Percentiles rank a stretch among this genome's conserved stretches.
phyloP scores from a whole-genome alignment of 2,113 vertebrate genomes.

The Megalops atlanticus region DNA sequence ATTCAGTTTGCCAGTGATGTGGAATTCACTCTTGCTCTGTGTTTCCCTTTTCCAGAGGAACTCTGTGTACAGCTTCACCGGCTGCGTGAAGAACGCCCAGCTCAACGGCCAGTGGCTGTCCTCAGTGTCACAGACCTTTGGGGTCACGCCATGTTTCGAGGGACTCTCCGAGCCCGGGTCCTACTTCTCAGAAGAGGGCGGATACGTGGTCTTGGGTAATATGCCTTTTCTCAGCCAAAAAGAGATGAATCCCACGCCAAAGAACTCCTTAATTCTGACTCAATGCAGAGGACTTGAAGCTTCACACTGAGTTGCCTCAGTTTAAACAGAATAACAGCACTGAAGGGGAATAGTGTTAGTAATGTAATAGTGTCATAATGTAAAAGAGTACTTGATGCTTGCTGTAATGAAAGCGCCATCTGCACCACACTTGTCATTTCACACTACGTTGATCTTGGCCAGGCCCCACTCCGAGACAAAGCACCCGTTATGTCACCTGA shows the following conservation, averaged over 20 bases:
- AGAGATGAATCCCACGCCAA: not conserved
- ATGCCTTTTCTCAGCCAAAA: not conserved
- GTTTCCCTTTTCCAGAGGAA: constrained; percentile 71
- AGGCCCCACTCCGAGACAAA: constrained; percentile 21
- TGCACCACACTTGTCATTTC: not conserved
- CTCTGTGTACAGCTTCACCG: constrained; percentile 85
- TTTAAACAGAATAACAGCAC: not conserved
- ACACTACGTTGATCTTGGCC: constrained; percentile 5
- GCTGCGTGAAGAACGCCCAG: constrained; percentile 86
- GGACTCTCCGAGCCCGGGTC: constrained; percentile 84
- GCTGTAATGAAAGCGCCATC: not conserved
- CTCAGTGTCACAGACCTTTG: constrained; percentile 77
- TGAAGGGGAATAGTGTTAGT: not conserved
- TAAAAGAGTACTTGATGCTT: not conserved
- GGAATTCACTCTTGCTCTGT: not conserved
- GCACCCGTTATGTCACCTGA: constrained; percentile 1
- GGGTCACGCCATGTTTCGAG: constrained; percentile 91
- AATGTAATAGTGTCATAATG: not conserved
- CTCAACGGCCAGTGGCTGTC: constrained; percentile 78
- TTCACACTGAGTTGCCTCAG: not conserved
- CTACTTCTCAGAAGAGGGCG: constrained; percentile 90
- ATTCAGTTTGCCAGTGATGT: not conserved
- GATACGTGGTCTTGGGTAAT: constrained; percentile 88
- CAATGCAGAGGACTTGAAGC: not conserved
- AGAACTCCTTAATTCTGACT: not conserved